Evolutionary conservation across 2,797 vertebrate genomes (phyloP), one percentile per base, ranked within the genome.

Genomic region (Lepus townsendii): DNA sequence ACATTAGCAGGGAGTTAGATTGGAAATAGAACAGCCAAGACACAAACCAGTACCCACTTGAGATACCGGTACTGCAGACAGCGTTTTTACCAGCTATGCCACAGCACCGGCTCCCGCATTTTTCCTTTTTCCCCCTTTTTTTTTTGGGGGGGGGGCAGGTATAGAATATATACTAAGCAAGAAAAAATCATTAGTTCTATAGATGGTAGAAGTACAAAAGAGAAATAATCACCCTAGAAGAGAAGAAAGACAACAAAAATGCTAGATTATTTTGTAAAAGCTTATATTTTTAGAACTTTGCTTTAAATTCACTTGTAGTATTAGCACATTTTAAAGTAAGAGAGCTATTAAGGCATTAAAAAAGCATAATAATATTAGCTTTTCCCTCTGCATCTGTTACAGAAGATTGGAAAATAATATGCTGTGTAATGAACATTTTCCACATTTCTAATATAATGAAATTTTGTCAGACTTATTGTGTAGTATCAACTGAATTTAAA

Each of bases 391-490:
- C 73, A 89, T 91, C 54, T 30, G 66, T 90, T 94, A 83, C 57
- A 80, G 52, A 86, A 3, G 76, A 90, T 92, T 95, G 7, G 22
- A 85, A 94, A 94, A 82, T 78, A 86, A 76, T 91, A 38, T 83
- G 42, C 66, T 89, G 11, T 69, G n/a, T 90, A 88, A 62, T 96
- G 32, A 92, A 69, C 27, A 62, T 93, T 94, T 83, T 91, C 22
- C 80, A 50, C n/a, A 77, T 87, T 91, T 94, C 13, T 86, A 93
- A 78, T 83, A 52, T 94, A 27, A 80, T 88, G 57, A 88, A 89
- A 78, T 52, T 90, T 95, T 91, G 22, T 78, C 72, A 69, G 22
- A 78, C 14, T 91, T 91, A 78, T n/a, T 90, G 19, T 80, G 89
- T 91, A 69, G 3, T 73, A 27, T 83, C 73, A 69, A 87, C 62